Percentiles rank a stretch among this genome's conserved stretches.
These are phyloP conservation scores for Podarcis lilfordi DNA, from an alignment of 2,797 vertebrate genomes.

Conservation along the genomic window DNA sequence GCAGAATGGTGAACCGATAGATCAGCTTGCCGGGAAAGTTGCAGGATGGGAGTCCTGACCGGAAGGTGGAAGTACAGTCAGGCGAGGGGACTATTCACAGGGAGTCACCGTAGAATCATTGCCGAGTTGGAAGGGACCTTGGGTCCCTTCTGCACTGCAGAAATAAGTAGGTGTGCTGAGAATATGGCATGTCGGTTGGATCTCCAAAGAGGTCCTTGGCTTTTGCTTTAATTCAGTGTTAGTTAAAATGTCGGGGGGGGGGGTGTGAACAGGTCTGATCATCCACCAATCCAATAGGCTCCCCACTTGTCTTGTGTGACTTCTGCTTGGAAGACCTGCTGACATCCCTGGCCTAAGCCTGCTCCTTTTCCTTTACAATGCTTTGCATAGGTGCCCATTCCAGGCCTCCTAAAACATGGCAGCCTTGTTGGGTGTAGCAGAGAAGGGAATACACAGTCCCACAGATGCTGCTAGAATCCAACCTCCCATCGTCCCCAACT, in stretches of 20 bases:
- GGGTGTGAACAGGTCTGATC: background rate
- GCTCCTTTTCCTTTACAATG: too few relatives aligned
- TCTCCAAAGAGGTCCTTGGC: too few relatives aligned
- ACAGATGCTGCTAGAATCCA: too few relatives aligned
- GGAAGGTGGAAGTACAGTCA: background rate
- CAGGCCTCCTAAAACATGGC: background rate
- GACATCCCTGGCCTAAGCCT: background rate
- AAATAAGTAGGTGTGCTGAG: too few relatives aligned
- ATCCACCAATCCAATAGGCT: too few relatives aligned
- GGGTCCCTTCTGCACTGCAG: too few relatives aligned
- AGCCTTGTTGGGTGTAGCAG: background rate
- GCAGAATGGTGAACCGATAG: background rate
- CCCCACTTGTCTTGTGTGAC: background rate
- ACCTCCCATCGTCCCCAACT: too few relatives aligned
- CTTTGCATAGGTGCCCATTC: background rate
- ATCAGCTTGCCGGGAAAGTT: background rate
- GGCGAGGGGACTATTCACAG: background rate
- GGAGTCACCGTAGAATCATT: background rate
- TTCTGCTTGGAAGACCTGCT: background rate
- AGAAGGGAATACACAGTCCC: too few relatives aligned
- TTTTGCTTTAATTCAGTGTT: too few relatives aligned
- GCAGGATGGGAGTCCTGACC: too few relatives aligned
- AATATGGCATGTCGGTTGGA: background rate
- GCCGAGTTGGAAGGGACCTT: background rate
- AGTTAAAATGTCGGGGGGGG: too few relatives aligned